Percentiles rank a stretch among this genome's conserved stretches.
Evolutionary conservation across 2,888 invertebrate genomes (phyloP).

Genomic region (Fabriciana adippe): DNA sequence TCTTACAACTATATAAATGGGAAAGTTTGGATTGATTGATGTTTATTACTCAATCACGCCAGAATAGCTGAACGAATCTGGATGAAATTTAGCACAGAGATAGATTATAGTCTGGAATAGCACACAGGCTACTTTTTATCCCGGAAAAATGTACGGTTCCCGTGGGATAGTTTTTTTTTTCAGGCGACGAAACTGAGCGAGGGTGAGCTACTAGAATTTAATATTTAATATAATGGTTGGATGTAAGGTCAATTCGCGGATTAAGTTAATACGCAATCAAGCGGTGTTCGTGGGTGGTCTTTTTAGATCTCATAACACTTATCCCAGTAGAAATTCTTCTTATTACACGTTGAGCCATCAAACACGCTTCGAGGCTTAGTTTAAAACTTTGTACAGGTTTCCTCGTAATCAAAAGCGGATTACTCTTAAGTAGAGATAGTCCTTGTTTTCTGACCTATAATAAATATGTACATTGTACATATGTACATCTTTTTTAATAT

Average conservation of each 20-base stretch:
- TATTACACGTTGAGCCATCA: slow-evolving; percentile 13
- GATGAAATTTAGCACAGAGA: too few species aligned
- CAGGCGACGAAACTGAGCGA: too few species aligned
- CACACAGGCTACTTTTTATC: too few species aligned
- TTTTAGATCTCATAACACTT: slow-evolving; percentile 44
- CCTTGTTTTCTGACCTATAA: neutral
- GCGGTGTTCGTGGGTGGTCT: slow-evolving; percentile 48
- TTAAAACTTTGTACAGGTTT: slow-evolving; percentile 10
- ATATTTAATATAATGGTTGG: neutral
- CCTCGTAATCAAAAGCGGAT: slow-evolving; percentile 2
- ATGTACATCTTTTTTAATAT: neutral
- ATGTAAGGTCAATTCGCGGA: slow-evolving; percentile 49
- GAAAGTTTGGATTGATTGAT: too few species aligned
- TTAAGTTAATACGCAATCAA: slow-evolving; percentile 58
- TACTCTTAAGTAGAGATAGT: neutral
- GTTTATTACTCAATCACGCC: too few species aligned
- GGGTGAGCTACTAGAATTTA: too few species aligned
- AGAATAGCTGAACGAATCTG: too few species aligned
- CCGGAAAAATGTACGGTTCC: too few species aligned
- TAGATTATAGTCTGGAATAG: too few species aligned
- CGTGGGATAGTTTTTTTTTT: too few species aligned
- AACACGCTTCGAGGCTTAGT: slow-evolving; percentile 2
- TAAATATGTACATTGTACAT: neutral
- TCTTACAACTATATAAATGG: too few species aligned
- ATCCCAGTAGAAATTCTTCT: slow-evolving; percentile 40